These are phyloP conservation scores for Todiramphus chloris DNA, from an alignment of 2,113 vertebrate species.

Conservation along the genomic window DNA sequence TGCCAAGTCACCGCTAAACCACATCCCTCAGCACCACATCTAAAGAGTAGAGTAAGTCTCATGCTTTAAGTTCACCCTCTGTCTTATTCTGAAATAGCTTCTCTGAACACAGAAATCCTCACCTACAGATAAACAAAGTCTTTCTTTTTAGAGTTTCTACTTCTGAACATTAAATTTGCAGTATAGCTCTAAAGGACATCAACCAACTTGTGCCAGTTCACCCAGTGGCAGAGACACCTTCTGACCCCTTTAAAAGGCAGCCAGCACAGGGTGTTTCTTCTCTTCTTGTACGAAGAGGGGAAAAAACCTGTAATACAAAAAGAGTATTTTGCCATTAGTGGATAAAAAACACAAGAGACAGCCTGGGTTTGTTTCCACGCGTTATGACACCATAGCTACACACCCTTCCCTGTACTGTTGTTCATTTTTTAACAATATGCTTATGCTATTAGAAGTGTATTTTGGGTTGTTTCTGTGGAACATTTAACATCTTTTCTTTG, in stretches of 20 bases:
- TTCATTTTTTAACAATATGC: slow-evolving; percentile 15
- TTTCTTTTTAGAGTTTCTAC: not conserved
- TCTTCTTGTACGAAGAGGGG: not conserved
- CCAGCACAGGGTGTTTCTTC: not conserved
- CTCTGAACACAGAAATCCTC: accelerated
- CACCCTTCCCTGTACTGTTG: not conserved
- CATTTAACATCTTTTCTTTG: slow-evolving; percentile 32
- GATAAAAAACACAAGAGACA: not conserved
- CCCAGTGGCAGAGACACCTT: not conserved
- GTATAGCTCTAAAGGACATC: accelerated
- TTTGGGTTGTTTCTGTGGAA: slow-evolving; percentile 34
- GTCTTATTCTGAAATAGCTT: not conserved
- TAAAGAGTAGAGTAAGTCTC: not conserved
- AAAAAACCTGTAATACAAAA: not conserved
- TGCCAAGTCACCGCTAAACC: not conserved
- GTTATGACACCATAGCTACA: not conserved
- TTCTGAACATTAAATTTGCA: accelerated
- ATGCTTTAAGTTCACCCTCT: not conserved
- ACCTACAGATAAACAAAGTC: not conserved
- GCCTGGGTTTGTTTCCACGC: not conserved
- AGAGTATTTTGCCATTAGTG: not conserved
- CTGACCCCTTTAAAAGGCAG: not conserved
- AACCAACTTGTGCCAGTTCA: not conserved
- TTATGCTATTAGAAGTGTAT: slow-evolving; percentile 18
- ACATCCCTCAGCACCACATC: not conserved